A percentile compares a stretch with the other conserved stretches of the same genome.
phyloP scores from a whole-genome alignment of 2,888 invertebrate species.

The Lapara coniferarum region DNA sequence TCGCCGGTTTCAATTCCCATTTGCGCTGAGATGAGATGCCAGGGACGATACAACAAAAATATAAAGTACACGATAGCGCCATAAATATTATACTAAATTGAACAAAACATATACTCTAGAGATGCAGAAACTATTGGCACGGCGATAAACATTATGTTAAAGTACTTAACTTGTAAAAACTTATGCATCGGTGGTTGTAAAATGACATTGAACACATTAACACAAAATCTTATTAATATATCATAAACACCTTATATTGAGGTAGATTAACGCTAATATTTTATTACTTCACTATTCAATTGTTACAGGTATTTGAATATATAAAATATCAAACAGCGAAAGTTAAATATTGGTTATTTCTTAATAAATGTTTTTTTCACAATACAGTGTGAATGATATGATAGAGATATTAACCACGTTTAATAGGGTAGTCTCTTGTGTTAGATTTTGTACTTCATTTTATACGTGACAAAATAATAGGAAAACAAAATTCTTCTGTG shows the following conservation, averaged over 20 bases:
- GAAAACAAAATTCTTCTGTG: no score
- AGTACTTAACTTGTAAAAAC: neutral
- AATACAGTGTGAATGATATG: constrained; percentile 3
- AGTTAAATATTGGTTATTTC: constrained; percentile 11
- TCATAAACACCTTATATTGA: constrained; percentile 36
- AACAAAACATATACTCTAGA: neutral
- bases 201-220: constrained; percentile 19
- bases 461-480: no score
- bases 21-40: no score
- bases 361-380: neutral
- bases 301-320: neutral
- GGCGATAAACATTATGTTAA: no score
- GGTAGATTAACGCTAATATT: constrained; percentile 39
- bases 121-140: neutral
- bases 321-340: neutral
- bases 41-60: no score
- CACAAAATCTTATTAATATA: neutral
- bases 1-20: no score
- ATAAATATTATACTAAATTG: no score
- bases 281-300: neutral
- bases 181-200: constrained; percentile 19
- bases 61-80: no score
- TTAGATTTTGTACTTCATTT: no score
- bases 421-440: no score
- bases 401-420: neutral